phyloP scores from a whole-genome alignment of 2,113 vertebrate species.

The Mustela lutreola region DNA sequence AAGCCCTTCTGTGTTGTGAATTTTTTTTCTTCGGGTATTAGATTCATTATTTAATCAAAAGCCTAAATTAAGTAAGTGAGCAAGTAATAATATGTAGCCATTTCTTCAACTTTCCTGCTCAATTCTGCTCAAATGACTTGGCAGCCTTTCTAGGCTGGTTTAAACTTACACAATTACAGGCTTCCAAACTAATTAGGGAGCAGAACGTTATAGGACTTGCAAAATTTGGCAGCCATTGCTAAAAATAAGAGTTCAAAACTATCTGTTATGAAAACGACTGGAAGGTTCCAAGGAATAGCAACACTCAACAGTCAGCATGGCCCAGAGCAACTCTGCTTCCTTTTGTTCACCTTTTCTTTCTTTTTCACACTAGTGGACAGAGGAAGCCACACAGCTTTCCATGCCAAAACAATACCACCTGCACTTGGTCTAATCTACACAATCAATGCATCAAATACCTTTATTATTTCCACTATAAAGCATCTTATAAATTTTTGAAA shows the following conservation, averaged over 20 bases:
- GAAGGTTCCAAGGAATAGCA: constrained; percentile 79
- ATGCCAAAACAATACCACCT: constrained; percentile 77
- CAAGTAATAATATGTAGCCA: constrained; percentile 84
- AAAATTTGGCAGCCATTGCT: constrained; percentile 87
- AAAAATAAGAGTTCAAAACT: constrained; percentile 85
- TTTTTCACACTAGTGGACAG: constrained; percentile 62
- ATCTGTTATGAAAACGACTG: constrained; percentile 81
- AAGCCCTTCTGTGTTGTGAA: constrained; percentile 46
- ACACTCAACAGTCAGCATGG: constrained; percentile 52
- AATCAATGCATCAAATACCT: constrained; percentile 69
- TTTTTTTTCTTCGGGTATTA: constrained; percentile 77
- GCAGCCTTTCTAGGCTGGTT: constrained; percentile 86
- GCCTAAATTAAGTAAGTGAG: constrained; percentile 87
- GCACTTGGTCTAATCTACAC: constrained; percentile 78
- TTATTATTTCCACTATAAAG: constrained; percentile 81
- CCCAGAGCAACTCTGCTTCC: constrained; percentile 55
- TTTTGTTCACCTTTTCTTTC: constrained; percentile 73
- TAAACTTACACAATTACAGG: constrained; percentile 87
- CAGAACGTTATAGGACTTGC: constrained; percentile 84
- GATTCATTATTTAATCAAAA: constrained; percentile 85
- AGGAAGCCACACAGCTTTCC: constrained; percentile 60
- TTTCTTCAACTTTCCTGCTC: constrained; percentile 87
- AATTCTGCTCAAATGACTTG: constrained; percentile 87
- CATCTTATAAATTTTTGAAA: constrained; percentile 76
- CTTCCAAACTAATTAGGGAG: constrained; percentile 88